Base-by-base conservation (phyloP, 2,888 invertebrate genomes). In the Ctena decussata region DNA sequence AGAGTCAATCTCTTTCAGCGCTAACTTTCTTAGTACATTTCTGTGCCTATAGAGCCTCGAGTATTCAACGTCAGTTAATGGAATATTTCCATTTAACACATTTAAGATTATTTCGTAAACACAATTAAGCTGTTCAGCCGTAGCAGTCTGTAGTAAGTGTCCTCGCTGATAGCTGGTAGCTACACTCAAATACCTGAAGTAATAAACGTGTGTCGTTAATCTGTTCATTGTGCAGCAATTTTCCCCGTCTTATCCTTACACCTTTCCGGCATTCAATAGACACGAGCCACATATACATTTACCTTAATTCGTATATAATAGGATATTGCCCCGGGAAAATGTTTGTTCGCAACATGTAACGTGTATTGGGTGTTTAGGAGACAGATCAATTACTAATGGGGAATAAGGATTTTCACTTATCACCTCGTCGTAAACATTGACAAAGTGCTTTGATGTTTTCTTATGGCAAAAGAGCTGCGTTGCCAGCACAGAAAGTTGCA, bases 321-420 rank as follows among this genome's bases (percentile, higher is more conserved):
- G 75, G 75, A 39, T 46, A 41, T 41, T 75, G 57, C n/a, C 75
- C 75, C 24, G 75, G 75, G 30, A 75, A 30, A 37, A 75, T 27
- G 41, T 75, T 75, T 37, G 37, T 24, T 27, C 60, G 6, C 60
- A 75, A 15, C 41, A 60, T 75, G 35, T 35, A 75, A 27, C 39
- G n/a, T 39, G 75, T 49, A 75, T 30, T 37, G 15, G 12, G 57
- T 3, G 37, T 60, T 60, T 37, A 0, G 75, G 75, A 18, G 57
- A 60, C 21, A 75, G 60, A 41, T 60, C 75, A 5, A 75, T 35
- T 5, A 75, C 18, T 11, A 75, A 30, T 39, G 75, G 75, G 6
- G 57, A 60, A 60, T 27, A 75, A 1, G 37, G 60, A 15, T 75
- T 39, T 60, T 57, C 60, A 15, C 30, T 35, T 37, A 75, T 75